Conservation (phyloP, 2,113 vertebrate genomes). For the Chelonoidis abingdonii region DNA sequence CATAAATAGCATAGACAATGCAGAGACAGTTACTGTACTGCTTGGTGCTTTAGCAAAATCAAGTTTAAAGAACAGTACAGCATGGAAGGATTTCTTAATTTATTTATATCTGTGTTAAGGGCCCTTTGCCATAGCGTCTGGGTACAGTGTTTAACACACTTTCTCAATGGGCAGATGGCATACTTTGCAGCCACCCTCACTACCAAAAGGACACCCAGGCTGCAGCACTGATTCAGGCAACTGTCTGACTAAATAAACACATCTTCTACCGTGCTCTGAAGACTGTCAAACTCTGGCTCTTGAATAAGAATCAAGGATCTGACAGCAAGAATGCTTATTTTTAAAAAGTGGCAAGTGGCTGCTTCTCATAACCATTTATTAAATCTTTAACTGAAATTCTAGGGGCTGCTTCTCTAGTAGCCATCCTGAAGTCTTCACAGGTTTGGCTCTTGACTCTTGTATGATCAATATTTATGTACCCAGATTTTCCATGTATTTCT, state of each 20-base stretch:
- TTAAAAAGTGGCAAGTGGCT: background rate
- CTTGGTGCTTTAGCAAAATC: conserved; percentile 36
- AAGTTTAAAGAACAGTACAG: conserved; percentile 16
- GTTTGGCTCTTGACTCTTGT: background rate
- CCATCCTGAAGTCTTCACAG: background rate
- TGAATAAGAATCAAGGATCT: background rate
- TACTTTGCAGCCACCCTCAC: accelerated
- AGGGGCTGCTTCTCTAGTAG: background rate
- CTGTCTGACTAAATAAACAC: background rate
- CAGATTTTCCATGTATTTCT: background rate
- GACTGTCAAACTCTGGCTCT: background rate
- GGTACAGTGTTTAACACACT: accelerated
- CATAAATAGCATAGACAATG: background rate
- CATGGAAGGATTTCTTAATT: background rate
- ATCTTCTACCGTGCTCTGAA: background rate
- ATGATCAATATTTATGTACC: background rate
- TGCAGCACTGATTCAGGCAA: background rate
- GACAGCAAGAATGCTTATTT: background rate
- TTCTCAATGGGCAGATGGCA: background rate
- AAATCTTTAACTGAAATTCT: background rate
- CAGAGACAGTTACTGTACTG: background rate
- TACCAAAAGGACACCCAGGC: background rate
- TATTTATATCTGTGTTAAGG: background rate
- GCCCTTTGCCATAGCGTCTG: background rate
- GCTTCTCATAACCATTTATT: background rate